Base-by-base conservation (phyloP, 2,113 vertebrate species). In the Semicossyphus pulcher region DNA sequence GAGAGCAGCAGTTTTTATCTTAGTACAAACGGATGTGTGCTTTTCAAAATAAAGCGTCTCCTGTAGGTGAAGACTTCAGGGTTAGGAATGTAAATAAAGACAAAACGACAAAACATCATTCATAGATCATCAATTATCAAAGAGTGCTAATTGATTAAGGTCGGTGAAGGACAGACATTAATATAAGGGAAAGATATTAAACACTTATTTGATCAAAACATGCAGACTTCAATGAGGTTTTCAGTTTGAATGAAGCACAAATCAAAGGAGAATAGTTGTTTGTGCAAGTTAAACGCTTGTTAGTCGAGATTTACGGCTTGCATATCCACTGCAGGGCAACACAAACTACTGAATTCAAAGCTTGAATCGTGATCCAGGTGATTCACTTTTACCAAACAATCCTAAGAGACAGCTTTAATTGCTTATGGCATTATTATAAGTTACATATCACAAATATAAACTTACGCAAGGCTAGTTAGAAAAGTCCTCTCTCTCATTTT, bases 251-350 rank as follows among this genome's bases (percentile, higher is more conserved):
- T 34, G 45, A 85, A 82, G 53, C 48, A 76, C 52, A 51, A 81
- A 81, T 62, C 15, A 18, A 41, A 67, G 12, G n/a, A 42, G 26
- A 53, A 29, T 28, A 66, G 47, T 31, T 49, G 66, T 47, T 54
- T 74, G 54, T 49, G 58, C 44, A 70, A 53, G 66, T 5, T 3
- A 32, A 7, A 18, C 11, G 56, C 12, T 1, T 37, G 36, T 81
- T 81, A 76, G 74, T 69, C 57, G 64, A n/a, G 85, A 78, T 81
- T 90, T 79, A 84, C 68, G 28, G 49, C 78, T 61, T 92, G 85
- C 88, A 92, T 90, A 92, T 92, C 91, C 91, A 92, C 92, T 49
- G 54, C 57, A 84, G 73, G 75, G 69, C 45, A 71, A 28, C 34
- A 4, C 8, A 44, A n/a, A 44, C 39, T 41, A 16, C 15, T 1